These are phyloP conservation scores for Cichladusa arquata DNA, from an alignment of 2,113 vertebrate species.

Conservation along the genomic window DNA sequence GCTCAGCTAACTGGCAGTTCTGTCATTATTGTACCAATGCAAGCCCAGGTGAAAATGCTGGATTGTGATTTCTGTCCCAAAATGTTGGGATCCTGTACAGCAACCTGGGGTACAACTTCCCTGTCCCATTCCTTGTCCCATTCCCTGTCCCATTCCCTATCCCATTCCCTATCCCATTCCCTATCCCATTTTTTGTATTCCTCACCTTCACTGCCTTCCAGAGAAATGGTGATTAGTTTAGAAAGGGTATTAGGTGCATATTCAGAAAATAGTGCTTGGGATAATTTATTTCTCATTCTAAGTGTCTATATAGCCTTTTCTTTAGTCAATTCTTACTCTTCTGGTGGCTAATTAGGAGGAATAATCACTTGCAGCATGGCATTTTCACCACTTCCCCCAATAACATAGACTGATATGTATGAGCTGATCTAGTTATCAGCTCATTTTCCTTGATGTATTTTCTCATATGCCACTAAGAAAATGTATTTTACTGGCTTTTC, in stretches of 20 bases:
- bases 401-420: not conserved
- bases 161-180: not conserved
- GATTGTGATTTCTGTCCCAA: not conserved
- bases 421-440: not conserved
- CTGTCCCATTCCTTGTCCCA: accelerated
- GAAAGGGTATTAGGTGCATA: not conserved
- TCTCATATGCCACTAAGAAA: not conserved
- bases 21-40: not conserved
- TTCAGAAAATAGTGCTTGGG: not conserved
- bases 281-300: not conserved
- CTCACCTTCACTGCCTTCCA: not conserved
- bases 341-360: not conserved
- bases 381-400: not conserved
- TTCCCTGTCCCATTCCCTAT: accelerated
- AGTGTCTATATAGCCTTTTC: not conserved
- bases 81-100: not conserved
- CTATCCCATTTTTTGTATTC: not conserved
- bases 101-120: not conserved
- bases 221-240: not conserved
- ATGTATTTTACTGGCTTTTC: not conserved
- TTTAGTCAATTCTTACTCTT: not conserved
- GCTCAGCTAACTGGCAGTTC: not conserved
- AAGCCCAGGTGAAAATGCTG: not conserved
- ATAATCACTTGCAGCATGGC: not conserved
- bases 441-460: not conserved